Percentiles rank a stretch among this genome's conserved stretches.
These are phyloP conservation scores for Heliothis subflexa DNA, from an alignment of 1,140 invertebrate species.

Conservation along the genomic window DNA sequence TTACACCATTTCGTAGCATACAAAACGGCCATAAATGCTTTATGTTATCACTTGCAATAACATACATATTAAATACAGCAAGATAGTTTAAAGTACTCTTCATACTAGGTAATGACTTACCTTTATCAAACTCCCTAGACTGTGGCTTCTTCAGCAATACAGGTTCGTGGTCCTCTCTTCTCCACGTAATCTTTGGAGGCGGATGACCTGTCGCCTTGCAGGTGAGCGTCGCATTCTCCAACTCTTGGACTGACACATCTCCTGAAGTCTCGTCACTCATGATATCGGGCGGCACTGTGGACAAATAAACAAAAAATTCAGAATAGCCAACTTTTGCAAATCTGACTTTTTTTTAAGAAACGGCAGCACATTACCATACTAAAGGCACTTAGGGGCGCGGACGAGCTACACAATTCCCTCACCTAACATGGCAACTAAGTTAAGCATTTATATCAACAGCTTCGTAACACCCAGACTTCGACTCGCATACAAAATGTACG, in stretches of 20 bases:
- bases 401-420: not conserved
- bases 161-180: slow-evolving; percentile 90
- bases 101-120: slow-evolving; percentile 68
- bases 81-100: no score
- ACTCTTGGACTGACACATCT: slow-evolving; percentile 92
- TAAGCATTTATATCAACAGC: not conserved
- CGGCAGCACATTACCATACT: not conserved
- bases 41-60: no score
- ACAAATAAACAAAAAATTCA: slow-evolving; percentile 37
- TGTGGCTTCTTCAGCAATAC: slow-evolving; percentile 89
- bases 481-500: slow-evolving; percentile 22
- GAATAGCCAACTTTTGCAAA: no score
- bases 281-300: slow-evolving; percentile 91
- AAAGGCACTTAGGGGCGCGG: not conserved
- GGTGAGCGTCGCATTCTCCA: slow-evolving; percentile 93
- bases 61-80: no score
- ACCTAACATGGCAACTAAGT: not conserved
- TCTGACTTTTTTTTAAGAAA: not conserved
- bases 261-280: slow-evolving; percentile 92
- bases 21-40: no score
- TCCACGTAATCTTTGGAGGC: slow-evolving; percentile 90
- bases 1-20: no score
- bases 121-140: slow-evolving; percentile 88
- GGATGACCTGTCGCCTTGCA: slow-evolving; percentile 92
- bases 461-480: not conserved